Conservation (phyloP, 1,140 invertebrate species). For the Bactericera cockerelli region DNA sequence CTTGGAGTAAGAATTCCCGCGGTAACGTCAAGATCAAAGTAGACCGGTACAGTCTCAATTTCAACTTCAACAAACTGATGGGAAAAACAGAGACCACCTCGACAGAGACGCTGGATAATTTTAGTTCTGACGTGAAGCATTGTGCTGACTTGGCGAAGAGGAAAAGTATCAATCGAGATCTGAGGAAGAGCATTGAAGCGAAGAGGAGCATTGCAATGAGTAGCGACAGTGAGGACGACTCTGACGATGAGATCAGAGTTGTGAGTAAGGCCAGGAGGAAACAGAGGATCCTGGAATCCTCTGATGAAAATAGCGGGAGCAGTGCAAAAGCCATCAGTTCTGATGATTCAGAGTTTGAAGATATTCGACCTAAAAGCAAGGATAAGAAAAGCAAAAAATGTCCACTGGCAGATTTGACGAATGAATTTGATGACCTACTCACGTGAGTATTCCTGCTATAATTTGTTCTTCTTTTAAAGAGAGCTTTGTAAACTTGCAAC, state of each 20-base stretch:
- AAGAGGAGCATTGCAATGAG: not conserved
- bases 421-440: not conserved
- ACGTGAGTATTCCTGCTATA: constrained; percentile 1
- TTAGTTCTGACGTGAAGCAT: not conserved
- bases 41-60: not conserved
- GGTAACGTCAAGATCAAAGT: not conserved
- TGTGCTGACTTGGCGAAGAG: not conserved
- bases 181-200: not conserved
- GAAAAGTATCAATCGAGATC: constrained; percentile 1
- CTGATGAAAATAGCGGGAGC: not conserved
- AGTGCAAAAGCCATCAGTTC: not conserved
- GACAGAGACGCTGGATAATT: not conserved
- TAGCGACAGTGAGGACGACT: not conserved
- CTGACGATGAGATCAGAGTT: not conserved
- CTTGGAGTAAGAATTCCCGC: not conserved
- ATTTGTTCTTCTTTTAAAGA: no score
- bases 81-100: not conserved
- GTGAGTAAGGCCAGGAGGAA: not conserved
- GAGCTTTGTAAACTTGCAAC: no score
- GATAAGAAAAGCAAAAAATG: not conserved
- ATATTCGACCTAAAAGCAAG: not conserved
- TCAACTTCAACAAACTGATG: constrained; percentile 3
- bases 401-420: not conserved
- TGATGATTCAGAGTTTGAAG: not conserved
- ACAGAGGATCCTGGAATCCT: not conserved